Evolutionary conservation across 2,888 invertebrate genomes (phyloP).

Genomic region (Dryadula phaetusa): DNA sequence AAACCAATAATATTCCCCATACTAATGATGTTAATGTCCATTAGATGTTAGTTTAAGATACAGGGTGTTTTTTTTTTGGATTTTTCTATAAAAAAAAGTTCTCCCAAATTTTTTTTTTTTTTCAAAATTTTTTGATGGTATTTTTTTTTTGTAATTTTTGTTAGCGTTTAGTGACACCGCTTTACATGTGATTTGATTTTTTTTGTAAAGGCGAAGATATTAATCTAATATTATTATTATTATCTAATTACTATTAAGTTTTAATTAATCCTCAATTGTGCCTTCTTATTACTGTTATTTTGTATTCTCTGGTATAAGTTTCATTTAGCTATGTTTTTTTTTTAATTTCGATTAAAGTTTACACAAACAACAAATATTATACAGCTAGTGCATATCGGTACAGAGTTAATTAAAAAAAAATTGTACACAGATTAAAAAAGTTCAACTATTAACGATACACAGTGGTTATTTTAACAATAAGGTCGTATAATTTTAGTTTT

Average conservation of each 20-base stretch:
- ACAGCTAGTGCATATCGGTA: neutral
- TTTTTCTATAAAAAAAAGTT: neutral
- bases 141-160: conserved; percentile 2
- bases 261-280: conserved; percentile 37
- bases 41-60: conserved; percentile 28
- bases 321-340: conserved; percentile 7
- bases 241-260: conserved; percentile 30
- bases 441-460: neutral
- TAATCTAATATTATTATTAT: conserved; percentile 25
- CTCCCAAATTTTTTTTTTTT: neutral
- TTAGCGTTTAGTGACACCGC: conserved; percentile 23
- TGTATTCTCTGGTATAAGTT: conserved; percentile 6
- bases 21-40: conserved; percentile 26
- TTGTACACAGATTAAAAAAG: neutral
- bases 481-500: conserved; percentile 29
- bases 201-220: conserved; percentile 37
- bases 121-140: conserved; percentile 11
- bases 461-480: conserved; percentile 20
- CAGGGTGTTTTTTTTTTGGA: conserved; percentile 22
- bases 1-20: conserved; percentile 22
- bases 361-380: no score
- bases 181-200: conserved; percentile 24
- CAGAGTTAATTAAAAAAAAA: neutral
- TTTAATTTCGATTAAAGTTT: no score
- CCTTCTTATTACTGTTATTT: conserved; percentile 35